Percentiles rank a stretch among this genome's conserved stretches.
Evolutionary conservation across 2,888 invertebrate species (phyloP).

Genomic region (Acrocyrtus sp.): DNA sequence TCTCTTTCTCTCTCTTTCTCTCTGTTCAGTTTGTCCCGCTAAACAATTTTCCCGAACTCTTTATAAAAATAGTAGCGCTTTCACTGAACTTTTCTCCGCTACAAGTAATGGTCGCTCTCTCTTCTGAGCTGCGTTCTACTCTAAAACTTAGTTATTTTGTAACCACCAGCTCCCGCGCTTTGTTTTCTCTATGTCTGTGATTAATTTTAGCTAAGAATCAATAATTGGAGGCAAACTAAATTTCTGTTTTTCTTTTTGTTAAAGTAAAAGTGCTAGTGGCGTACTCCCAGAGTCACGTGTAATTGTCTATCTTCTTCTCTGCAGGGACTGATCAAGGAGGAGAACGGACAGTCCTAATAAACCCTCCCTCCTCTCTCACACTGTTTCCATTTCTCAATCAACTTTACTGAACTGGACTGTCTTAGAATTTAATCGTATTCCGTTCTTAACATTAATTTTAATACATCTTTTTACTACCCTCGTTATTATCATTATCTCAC

Average conservation of each 20-base stretch:
- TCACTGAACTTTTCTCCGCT: constrained; percentile 59
- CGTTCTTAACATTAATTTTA: too few species aligned
- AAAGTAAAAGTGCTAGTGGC: not conserved
- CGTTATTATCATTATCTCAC: constrained; percentile 24
- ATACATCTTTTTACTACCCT: too few species aligned
- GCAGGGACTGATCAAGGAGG: constrained; percentile 64
- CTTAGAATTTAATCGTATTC: constrained; percentile 56
- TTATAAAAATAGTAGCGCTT: too few species aligned
- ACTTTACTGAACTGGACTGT: constrained; percentile 55
- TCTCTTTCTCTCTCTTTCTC: constrained; percentile 15
- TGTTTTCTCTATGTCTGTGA: too few species aligned
- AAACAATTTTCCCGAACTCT: too few species aligned
- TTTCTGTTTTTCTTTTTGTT: constrained; percentile 7
- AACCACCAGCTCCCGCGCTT: too few species aligned
- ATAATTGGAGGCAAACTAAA: too few species aligned
- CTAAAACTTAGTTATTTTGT: not conserved
- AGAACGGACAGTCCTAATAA: constrained; percentile 62
- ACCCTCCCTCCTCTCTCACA: constrained; percentile 50
- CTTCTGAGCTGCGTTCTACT: not conserved
- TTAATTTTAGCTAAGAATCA: too few species aligned
- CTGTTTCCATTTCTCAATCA: constrained; percentile 56
- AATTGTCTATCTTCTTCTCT: constrained; percentile 62
- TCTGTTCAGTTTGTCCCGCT: constrained; percentile 50
- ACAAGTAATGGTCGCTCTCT: not conserved
- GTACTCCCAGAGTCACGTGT: constrained; percentile 33